These are phyloP conservation scores for Mylabris sibirica DNA, from an alignment of 2,888 invertebrate species.

Conservation along the genomic window DNA sequence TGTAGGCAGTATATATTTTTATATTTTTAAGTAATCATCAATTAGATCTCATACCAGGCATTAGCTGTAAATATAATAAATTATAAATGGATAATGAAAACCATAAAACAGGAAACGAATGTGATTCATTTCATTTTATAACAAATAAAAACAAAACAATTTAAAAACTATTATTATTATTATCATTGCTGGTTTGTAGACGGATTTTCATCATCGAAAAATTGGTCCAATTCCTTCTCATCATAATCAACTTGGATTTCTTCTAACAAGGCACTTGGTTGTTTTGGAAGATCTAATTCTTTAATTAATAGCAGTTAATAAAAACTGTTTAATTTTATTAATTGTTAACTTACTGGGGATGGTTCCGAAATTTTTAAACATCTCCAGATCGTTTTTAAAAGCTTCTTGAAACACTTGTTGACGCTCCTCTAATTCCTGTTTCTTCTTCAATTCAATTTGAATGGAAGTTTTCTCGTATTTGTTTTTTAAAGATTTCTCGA, in stretches of 20 bases:
- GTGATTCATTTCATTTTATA: conserved; percentile 35
- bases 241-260: conserved; percentile 71
- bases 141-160: conserved; percentile 31
- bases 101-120: conserved; percentile 19
- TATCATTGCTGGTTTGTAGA: not conserved
- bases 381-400: conserved; percentile 72
- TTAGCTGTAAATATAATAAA: conserved; percentile 24
- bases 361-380: conserved; percentile 69
- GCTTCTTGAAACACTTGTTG: conserved; percentile 75
- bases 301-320: conserved; percentile 24
- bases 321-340: too few relatives aligned
- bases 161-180: conserved; percentile 24
- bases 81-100: not conserved
- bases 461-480: conserved; percentile 68
- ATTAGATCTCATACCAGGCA: conserved; percentile 31
- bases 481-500: conserved; percentile 64
- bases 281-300: conserved; percentile 45
- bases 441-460: conserved; percentile 67
- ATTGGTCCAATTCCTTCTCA: conserved; percentile 69
- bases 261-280: conserved; percentile 64
- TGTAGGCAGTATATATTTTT: conserved; percentile 28
- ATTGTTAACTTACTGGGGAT: conserved; percentile 64
- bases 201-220: conserved; percentile 61
- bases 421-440: conserved; percentile 68
- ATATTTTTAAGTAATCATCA: conserved; percentile 26